Base-by-base conservation (phyloP, 1,140 invertebrate species). In the Episyrphus balteatus region DNA sequence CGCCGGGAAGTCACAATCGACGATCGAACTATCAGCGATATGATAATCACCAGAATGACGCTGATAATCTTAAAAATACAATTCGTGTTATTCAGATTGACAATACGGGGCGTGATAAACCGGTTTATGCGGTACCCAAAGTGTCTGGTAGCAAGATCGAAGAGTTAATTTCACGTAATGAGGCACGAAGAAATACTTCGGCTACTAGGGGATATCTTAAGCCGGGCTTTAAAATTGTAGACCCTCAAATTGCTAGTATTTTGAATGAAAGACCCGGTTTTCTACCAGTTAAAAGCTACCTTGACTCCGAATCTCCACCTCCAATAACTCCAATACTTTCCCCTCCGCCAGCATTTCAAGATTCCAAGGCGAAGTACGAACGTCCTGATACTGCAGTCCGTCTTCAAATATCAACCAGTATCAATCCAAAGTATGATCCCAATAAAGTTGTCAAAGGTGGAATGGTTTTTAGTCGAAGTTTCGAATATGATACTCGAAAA, bases 281-380 rank as follows among this genome's bases (percentile, higher is more conserved):
- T 43, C 48, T 68, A 33, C 66, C 65, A 11, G 63, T 68, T 0
- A 62, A 59, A 31, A 62, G 51, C 31, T 48, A 55, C 19, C 50
- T 55, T 18, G 62, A 63, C 36, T 43, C 55, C 21, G 66, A 68
- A 26, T 60, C 70, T 1, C 69, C 69, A 32, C 69, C 69, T 14
- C 69, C 70, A 31, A 60, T 68, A 8, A 73, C 71, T 1, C 71
- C 72, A 3, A 73, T 73, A 45, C 59, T 73, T 11, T 73, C 71
- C 26, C 72, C 72, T n/a, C 72, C 72, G 10, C 72, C 71, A 15
- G 72, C 72, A 26, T 73, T 73, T 48, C 71, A 72, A 51, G 70
- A 72, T 48, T 57, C 58, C 40, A 63, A 51, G 17, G 15, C 43
- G 3, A 51, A 54, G 38, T 55, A 55, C 51, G 47, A 41, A 17